Percentiles rank a stretch among this genome's conserved stretches.
phyloP scores from a whole-genome alignment of 2,797 vertebrate genomes.

The Cygnus olor region DNA sequence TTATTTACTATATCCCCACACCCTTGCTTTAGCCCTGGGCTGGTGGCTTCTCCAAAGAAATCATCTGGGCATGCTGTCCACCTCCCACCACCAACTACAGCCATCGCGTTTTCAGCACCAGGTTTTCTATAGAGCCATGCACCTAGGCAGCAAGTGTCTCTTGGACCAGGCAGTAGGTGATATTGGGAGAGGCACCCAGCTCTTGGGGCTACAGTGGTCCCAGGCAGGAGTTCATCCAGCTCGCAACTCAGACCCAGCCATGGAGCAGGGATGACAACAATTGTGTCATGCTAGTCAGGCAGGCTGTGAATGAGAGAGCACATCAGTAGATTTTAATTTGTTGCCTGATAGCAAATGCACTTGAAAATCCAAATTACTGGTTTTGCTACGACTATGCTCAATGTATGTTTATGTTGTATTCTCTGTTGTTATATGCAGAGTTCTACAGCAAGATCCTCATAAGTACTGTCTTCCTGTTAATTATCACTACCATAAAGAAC shows the following conservation, averaged over 20 bases:
- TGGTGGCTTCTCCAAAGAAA: not conserved
- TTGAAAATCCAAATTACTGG: not conserved
- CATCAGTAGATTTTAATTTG: not conserved
- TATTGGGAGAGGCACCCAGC: not conserved
- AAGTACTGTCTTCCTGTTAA: not conserved
- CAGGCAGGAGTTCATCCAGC: fast-evolving
- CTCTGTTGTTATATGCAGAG: not conserved
- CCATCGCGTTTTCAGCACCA: fast-evolving
- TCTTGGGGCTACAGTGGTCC: not conserved
- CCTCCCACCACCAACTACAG: not conserved
- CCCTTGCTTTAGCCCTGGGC: not conserved
- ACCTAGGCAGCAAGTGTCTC: fast-evolving
- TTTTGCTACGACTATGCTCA: not conserved
- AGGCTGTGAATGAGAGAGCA: not conserved
- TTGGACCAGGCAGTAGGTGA: fast-evolving
- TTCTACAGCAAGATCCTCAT: not conserved
- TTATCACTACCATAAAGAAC: fast-evolving
- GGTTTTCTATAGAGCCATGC: not conserved
- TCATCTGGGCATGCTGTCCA: not conserved
- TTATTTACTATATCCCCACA: not conserved
- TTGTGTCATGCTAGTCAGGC: not conserved
- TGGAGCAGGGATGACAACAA: fast-evolving
- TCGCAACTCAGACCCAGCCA: not conserved
- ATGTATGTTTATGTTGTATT: not conserved
- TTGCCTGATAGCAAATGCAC: not conserved